These are phyloP conservation scores for Propithecus perrieri DNA, from an alignment of 2,797 vertebrate species.

Conservation along the genomic window DNA sequence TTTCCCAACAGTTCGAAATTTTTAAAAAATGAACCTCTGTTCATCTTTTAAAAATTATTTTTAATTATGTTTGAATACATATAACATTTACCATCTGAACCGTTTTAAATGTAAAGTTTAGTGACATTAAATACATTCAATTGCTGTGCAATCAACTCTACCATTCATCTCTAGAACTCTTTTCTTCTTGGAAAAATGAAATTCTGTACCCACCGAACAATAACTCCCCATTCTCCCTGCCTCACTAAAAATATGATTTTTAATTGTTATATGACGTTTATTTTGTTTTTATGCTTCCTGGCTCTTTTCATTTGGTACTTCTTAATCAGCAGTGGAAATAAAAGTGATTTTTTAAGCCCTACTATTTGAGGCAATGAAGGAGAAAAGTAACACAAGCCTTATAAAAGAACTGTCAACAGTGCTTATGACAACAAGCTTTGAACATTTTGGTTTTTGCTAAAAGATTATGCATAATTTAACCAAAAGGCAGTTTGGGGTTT, in stretches of 20 bases:
- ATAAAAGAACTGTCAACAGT: background rate
- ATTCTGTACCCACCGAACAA: background rate
- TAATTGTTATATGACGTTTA: background rate
- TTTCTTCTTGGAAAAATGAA: background rate
- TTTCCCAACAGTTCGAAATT: background rate
- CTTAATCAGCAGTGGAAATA: background rate
- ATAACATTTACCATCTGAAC: background rate
- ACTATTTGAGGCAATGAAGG: background rate
- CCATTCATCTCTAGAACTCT: background rate
- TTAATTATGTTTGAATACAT: background rate
- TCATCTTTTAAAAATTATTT: constrained; percentile 9
- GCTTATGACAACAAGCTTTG: background rate
- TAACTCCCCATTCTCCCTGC: background rate
- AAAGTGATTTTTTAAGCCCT: background rate
- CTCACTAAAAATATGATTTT: background rate
- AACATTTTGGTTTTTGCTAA: constrained; percentile 3
- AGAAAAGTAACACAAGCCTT: background rate
- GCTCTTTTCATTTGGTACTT: background rate
- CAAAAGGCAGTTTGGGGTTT: background rate
- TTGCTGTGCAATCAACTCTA: background rate
- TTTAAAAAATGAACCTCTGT: background rate
- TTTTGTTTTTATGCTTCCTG: background rate
- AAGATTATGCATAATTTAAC: background rate
- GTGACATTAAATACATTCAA: background rate
- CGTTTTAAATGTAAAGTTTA: background rate